phyloP scores from a whole-genome alignment of 2,888 invertebrate genomes.

The Callyntrura sp. region DNA sequence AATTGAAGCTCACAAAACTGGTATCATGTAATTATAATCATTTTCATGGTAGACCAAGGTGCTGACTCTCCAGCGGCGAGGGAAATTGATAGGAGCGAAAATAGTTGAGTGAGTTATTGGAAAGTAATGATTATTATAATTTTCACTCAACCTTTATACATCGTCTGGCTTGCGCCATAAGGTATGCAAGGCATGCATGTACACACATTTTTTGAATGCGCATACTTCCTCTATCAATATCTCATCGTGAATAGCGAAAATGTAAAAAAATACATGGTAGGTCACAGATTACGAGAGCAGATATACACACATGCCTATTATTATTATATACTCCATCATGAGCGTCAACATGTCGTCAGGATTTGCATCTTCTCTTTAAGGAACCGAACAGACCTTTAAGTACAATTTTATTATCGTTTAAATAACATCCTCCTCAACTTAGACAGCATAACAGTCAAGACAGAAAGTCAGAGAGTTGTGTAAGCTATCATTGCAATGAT shows the following conservation, averaged over 20 bases:
- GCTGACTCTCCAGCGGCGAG: conserved; percentile 52
- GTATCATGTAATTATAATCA: conserved; percentile 40
- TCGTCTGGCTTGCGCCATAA: conserved; percentile 45
- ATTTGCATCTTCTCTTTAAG: conserved; percentile 43
- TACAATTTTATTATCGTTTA: background rate
- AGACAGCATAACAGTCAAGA: background rate
- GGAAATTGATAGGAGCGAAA: conserved; percentile 57
- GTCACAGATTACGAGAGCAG: too few relatives aligned
- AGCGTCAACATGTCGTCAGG: background rate
- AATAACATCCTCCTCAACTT: background rate
- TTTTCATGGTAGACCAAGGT: conserved; percentile 8
- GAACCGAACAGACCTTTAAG: conserved; percentile 25
- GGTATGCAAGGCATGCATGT: background rate
- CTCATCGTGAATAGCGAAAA: too few relatives aligned
- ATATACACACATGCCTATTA: background rate
- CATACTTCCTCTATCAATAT: background rate
- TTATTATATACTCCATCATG: background rate
- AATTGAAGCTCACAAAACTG: background rate
- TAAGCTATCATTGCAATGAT: background rate
- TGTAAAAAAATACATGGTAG: too few relatives aligned
- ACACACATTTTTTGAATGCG: background rate
- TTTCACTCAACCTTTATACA: conserved; percentile 57
- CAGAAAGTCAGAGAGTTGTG: background rate
- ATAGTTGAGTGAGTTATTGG: conserved; percentile 61
- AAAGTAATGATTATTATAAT: conserved; percentile 69